Evolutionary conservation across 2,113 vertebrate species (phyloP), one percentile per base, ranked within the genome.

Genomic region (Pitta sordida): DNA sequence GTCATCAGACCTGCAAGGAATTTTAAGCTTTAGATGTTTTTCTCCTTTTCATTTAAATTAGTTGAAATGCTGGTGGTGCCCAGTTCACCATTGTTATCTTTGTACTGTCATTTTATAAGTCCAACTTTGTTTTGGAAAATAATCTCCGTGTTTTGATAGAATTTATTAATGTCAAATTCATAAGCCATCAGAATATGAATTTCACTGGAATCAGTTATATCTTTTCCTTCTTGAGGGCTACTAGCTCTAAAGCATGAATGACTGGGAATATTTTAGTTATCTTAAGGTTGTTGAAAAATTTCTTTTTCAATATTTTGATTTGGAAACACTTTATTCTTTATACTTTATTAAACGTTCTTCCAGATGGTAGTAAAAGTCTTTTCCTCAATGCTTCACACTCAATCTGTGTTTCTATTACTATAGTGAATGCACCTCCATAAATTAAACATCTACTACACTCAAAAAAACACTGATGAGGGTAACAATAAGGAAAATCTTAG

Each of bases 21-120:
- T 51, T 86, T 83, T 41, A 49, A 77, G 49, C 4, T 15, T 1
- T 44, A 7, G 7, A n/a, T 18, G 6, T 6, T 73, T 78, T 80
- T 69, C 21, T 15, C 6, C 9, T 58, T 80, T 41, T 7, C 23
- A 7, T 41, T 79, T 55, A 55, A 88, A 68, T 71, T 46, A 52
- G n/a, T 18, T 26, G 0, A 74, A 53, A 44, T 7, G 0, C 1
- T 91, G 14, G 4, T 3, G 0, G 4, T 48, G 7, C 6, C 26
- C 63, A 22, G 7, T 48, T 43, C 21, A 55, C 39, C 4, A 2
- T 1, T 90, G 14, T 30, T 59, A 59, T 44, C 60, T 80, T 70
- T 34, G 6, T 21, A 67, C 21, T 5, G 17, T 58, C 22, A 41
- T 78, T 80, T 88, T 53, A 27, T 23, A 59, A 67, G 13, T 32